A percentile compares a stretch with the other conserved stretches of the same genome.
phyloP scores from a whole-genome alignment of 2,797 vertebrate species.

The Nasua narica region DNA sequence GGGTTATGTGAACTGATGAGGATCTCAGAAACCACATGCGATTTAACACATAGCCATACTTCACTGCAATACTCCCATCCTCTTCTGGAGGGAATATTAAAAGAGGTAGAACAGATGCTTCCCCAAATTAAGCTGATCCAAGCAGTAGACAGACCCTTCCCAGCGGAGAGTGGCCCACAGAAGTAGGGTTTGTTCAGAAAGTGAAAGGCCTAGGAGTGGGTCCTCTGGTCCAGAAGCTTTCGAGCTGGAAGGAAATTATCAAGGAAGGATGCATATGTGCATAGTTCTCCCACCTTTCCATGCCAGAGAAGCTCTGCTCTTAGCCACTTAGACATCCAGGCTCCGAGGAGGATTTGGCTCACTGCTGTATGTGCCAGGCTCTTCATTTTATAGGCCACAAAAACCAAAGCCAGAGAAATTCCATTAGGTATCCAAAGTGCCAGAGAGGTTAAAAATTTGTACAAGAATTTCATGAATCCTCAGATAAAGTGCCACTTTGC shows the following conservation, averaged over 20 bases:
- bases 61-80: background rate
- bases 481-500: background rate
- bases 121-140: slow-evolving; percentile 24
- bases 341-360: background rate
- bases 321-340: background rate
- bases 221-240: background rate
- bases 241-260: background rate
- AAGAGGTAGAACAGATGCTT: slow-evolving; percentile 51
- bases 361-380: background rate
- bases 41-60: slow-evolving; percentile 4
- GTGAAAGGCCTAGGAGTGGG: background rate
- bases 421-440: background rate
- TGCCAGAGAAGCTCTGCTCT: background rate
- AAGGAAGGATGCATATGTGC: background rate
- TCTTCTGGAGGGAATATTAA: slow-evolving; percentile 9
- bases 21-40: slow-evolving; percentile 57
- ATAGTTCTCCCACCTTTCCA: background rate
- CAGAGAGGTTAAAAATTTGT: background rate
- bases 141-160: background rate
- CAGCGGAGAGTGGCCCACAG: background rate
- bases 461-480: background rate
- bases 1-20: slow-evolving; percentile 62
- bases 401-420: background rate
- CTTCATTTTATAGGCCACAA: background rate
- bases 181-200: background rate